A percentile compares a stretch with the other conserved stretches of the same genome.
Evolutionary conservation across 2,888 invertebrate genomes (phyloP).

Genomic region (Drosophila mimica): DNA sequence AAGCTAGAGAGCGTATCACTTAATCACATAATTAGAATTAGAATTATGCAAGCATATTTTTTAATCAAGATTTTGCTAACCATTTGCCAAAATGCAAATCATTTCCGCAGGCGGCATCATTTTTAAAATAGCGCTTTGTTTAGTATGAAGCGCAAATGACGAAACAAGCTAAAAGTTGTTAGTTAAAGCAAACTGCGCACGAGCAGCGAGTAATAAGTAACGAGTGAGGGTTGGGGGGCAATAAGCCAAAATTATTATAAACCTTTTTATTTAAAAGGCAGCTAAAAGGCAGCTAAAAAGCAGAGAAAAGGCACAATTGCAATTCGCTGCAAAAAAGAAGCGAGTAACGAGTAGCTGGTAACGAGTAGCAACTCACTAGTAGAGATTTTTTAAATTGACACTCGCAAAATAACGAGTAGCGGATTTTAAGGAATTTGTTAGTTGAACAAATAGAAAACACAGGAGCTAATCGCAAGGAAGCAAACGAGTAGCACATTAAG

Average conservation of each 20-base stretch:
- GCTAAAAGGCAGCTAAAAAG: not conserved
- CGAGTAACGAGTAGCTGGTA: not conserved
- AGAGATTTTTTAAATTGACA: not conserved
- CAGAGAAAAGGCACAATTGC: not conserved
- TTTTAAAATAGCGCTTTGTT: slow-evolving; percentile 17
- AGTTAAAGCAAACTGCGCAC: not conserved
- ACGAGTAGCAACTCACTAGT: not conserved
- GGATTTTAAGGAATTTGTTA: slow-evolving; percentile 3
- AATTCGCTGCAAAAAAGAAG: not conserved
- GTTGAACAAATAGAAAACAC: not conserved
- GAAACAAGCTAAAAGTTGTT: not conserved
- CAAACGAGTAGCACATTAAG: slow-evolving; percentile 17
- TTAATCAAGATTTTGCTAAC: slow-evolving; percentile 35
- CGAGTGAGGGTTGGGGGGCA: not conserved
- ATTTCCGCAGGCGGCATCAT: slow-evolving; percentile 53
- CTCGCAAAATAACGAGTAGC: not conserved
- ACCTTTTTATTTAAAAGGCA: not conserved
- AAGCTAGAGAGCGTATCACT: slow-evolving; percentile 23
- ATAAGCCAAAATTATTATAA: not conserved
- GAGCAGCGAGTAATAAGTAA: not conserved
- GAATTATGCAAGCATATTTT: slow-evolving; percentile 49
- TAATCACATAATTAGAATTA: slow-evolving; percentile 37
- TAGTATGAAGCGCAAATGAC: not conserved
- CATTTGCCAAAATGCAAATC: slow-evolving; percentile 58
- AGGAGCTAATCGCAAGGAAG: not conserved